A percentile compares a stretch with the other conserved stretches of the same genome.
Evolutionary conservation across 1,140 invertebrate species (phyloP).

Genomic region (Bombus sibiricus): DNA sequence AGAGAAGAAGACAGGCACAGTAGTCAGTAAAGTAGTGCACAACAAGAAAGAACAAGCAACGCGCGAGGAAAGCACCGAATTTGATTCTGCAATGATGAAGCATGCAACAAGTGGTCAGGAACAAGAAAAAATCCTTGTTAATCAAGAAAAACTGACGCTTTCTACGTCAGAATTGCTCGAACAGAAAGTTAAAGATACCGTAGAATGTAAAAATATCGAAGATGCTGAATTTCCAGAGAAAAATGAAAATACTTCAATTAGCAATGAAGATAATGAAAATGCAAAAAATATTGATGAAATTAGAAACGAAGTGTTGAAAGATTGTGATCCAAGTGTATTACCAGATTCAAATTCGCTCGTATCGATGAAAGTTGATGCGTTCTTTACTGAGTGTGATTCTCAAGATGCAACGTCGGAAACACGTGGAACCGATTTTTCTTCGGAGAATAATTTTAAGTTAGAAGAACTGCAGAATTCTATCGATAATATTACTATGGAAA

Average conservation of each 20-base stretch:
- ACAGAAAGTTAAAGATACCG: neutral
- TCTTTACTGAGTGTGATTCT: neutral
- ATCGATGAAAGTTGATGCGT: neutral
- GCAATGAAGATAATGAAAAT: neutral
- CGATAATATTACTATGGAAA: neutral
- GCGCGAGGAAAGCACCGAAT: constrained; percentile 4
- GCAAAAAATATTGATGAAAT: neutral
- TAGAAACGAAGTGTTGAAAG: neutral
- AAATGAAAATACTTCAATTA: neutral
- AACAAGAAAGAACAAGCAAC: constrained; percentile 15
- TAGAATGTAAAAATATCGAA: neutral
- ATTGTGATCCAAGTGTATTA: neutral
- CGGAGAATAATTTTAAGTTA: constrained; percentile 6
- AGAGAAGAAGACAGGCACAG: constrained; percentile 35
- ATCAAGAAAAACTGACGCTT: neutral
- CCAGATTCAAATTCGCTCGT: neutral
- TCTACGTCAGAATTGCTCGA: neutral
- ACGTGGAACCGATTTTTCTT: constrained; percentile 13
- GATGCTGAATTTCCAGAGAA: neutral
- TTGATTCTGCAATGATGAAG: constrained; percentile 13
- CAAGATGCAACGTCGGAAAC: constrained; percentile 14
- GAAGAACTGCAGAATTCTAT: constrained; percentile 23
- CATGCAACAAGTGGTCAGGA: constrained; percentile 47
- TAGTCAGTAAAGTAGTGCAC: constrained; percentile 5
- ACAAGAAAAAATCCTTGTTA: constrained; percentile 16